Evolutionary conservation across 2,113 vertebrate genomes (phyloP).

Genomic region (Pterocles gutturalis): DNA sequence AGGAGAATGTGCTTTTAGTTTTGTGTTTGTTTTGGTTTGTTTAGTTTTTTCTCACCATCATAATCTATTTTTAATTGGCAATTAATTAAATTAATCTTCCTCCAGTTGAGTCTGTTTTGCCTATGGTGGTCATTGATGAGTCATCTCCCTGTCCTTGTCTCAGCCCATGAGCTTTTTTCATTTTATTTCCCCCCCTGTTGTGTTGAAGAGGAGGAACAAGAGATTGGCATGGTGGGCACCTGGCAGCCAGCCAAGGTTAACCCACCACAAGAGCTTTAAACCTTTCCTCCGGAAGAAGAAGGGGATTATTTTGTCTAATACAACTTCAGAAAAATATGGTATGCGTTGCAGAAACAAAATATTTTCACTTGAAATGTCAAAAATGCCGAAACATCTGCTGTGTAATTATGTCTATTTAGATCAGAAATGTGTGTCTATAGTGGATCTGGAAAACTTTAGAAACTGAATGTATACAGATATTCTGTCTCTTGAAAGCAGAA

Average conservation of each 20-base stretch:
- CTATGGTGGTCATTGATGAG: too few species aligned
- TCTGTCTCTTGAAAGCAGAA: neutral
- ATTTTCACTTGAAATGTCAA: neutral
- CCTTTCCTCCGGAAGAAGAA: neutral
- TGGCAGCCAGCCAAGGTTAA: neutral
- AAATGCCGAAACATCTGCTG: neutral
- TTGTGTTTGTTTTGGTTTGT: neutral
- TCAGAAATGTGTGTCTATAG: neutral
- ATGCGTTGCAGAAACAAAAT: neutral
- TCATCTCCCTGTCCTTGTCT: too few species aligned
- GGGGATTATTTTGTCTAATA: neutral
- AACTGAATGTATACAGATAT: neutral
- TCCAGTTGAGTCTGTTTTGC: too few species aligned
- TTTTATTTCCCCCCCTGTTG: neutral
- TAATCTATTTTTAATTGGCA: neutral
- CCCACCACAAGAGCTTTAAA: neutral
- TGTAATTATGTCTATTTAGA: neutral
- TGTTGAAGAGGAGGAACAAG: neutral
- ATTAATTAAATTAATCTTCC: neutral
- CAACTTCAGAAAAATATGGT: neutral
- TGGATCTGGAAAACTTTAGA: neutral
- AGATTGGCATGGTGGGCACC: neutral
- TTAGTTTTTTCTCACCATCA: neutral
- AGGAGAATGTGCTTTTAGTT: neutral
- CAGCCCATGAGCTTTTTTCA: neutral